Conservation (phyloP, 2,113 vertebrate species). For the Otis tarda region DNA sequence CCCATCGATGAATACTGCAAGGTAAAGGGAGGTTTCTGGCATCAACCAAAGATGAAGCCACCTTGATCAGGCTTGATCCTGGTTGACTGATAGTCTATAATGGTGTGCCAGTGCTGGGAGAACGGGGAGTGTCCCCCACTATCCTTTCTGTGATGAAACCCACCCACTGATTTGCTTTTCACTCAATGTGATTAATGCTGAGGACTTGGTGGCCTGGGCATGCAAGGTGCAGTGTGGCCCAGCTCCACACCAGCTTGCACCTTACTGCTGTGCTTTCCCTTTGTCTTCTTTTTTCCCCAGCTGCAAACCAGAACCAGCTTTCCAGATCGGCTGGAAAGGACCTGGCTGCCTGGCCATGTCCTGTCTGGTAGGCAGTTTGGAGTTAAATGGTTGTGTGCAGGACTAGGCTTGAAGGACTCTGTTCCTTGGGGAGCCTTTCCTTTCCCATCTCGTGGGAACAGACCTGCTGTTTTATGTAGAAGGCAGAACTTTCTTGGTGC, state of each 20-base stretch:
- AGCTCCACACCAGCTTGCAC: background rate
- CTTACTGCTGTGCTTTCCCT: background rate
- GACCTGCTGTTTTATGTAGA: background rate
- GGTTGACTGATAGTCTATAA: background rate
- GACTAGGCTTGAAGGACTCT: background rate
- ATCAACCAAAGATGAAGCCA: background rate
- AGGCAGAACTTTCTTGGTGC: background rate
- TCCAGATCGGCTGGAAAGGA: background rate
- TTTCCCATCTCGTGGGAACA: background rate
- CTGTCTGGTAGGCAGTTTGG: background rate
- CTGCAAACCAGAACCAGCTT: background rate
- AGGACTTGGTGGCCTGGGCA: background rate
- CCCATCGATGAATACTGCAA: slow-evolving; percentile 98
- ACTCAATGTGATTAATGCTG: fast-evolving
- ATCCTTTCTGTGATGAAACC: background rate
- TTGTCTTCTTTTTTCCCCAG: background rate
- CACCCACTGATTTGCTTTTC: background rate
- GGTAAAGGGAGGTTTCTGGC: slow-evolving; percentile 73
- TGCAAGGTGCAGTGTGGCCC: background rate
- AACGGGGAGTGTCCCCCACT: fast-evolving
- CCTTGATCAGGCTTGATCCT: background rate
- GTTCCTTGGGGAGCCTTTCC: background rate
- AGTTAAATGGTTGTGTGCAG: background rate
- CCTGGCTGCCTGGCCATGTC: background rate
- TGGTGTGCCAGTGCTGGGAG: background rate